A percentile compares a stretch with the other conserved stretches of the same genome.
These are phyloP conservation scores for Astropecten irregularis DNA, from an alignment of 53 echinoderm and acorn worm genomes.

Conservation along the genomic window DNA sequence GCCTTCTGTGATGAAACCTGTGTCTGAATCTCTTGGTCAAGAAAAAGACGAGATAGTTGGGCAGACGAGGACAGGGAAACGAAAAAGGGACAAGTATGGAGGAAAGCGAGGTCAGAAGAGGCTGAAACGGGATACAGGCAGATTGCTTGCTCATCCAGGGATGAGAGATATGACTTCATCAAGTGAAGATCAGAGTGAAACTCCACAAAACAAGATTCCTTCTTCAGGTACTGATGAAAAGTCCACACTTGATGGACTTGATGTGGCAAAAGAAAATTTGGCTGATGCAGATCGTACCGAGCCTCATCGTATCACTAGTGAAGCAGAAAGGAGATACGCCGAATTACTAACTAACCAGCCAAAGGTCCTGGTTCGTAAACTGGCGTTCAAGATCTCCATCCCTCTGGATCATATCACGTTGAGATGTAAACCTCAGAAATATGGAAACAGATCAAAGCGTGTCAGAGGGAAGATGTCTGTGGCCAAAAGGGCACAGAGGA, in stretches of 20 bases:
- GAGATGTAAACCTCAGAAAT: neutral
- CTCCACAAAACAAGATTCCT: neutral
- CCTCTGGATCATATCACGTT: neutral
- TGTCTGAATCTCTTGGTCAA: no score
- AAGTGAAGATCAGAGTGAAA: neutral
- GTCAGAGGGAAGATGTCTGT: neutral
- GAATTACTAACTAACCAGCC: conserved; percentile 33
- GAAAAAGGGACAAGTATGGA: neutral
- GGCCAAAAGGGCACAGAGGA: neutral
- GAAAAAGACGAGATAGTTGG: no score
- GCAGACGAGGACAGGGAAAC: neutral
- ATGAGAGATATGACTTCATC: neutral
- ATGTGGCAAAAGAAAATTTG: no score
- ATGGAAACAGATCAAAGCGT: neutral
- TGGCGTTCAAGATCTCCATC: neutral
- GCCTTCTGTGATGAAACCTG: no score
- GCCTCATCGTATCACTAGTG: no score
- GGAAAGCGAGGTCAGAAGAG: neutral
- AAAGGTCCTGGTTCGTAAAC: neutral
- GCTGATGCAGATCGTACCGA: no score
- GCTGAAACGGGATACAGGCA: neutral
- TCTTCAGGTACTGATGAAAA: no score
- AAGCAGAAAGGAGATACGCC: neutral
- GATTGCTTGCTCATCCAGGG: neutral
- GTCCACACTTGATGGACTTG: no score